A percentile compares a stretch with the other conserved stretches of the same genome.
Conservation (phyloP, 1,140 invertebrate genomes). For the Sesamia nonagrioides region DNA sequence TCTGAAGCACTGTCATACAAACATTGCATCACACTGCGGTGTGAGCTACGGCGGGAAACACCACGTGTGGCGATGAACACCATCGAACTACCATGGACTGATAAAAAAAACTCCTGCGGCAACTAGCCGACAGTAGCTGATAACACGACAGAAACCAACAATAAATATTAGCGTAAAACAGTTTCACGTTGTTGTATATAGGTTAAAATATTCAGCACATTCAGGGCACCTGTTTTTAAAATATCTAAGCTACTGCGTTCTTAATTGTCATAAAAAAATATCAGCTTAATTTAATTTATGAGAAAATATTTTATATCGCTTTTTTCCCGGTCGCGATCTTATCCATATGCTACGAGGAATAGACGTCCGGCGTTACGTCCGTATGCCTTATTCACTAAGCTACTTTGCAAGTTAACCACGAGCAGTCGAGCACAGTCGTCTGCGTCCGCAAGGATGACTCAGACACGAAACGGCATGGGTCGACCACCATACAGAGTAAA, state of each 20-base stretch:
- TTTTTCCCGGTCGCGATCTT: constrained; percentile 62
- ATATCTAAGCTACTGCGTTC: not conserved
- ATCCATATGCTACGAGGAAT: constrained; percentile 57
- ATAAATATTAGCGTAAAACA: constrained; percentile 61
- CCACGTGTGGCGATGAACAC: constrained; percentile 75
- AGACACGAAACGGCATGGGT: constrained; percentile 67
- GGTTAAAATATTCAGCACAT: constrained; percentile 78
- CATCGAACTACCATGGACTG: constrained; percentile 68
- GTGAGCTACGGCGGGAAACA: constrained; percentile 70
- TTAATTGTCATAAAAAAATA: not conserved
- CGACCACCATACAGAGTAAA: constrained; percentile 13
- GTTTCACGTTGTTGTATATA: constrained; percentile 54
- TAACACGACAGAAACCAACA: constrained; percentile 63
- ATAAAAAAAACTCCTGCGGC: constrained; percentile 63
- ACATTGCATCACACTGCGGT: constrained; percentile 82
- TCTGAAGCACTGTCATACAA: constrained; percentile 74
- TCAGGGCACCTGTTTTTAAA: constrained; percentile 50
- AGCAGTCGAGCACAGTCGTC: constrained; percentile 70
- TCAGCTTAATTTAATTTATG: constrained; percentile 1
- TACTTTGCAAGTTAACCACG: constrained; percentile 77
- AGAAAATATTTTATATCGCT: no score
- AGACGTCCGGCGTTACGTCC: constrained; percentile 69
- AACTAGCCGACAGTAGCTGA: constrained; percentile 67
- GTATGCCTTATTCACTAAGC: constrained; percentile 76
- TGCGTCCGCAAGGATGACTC: constrained; percentile 65